A percentile compares a stretch with the other conserved stretches of the same genome.
These are phyloP conservation scores for Peromyscus californicus DNA, from an alignment of 2,113 vertebrate species.

Conservation along the genomic window DNA sequence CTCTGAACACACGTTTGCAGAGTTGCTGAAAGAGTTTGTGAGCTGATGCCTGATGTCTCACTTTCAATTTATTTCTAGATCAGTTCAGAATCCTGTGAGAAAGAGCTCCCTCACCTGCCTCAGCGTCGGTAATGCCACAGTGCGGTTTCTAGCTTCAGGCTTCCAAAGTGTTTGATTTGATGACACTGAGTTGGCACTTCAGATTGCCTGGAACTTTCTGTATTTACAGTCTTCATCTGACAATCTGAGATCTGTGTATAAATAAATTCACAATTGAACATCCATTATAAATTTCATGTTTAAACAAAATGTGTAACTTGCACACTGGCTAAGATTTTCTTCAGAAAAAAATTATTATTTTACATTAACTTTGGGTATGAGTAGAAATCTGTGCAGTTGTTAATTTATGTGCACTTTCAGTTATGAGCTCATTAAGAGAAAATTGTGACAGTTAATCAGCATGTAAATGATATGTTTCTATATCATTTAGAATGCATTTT, in stretches of 20 bases:
- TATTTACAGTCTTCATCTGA: slow-evolving; percentile 50
- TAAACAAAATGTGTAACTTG: slow-evolving; percentile 64
- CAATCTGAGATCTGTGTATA: slow-evolving; percentile 48
- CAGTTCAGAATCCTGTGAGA: slow-evolving; percentile 61
- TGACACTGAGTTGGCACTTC: background rate
- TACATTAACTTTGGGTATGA: background rate
- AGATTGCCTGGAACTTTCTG: slow-evolving; percentile 43
- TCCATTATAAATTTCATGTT: slow-evolving; percentile 40
- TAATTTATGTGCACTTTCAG: slow-evolving; percentile 68
- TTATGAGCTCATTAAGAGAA: slow-evolving; percentile 58
- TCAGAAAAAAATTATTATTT: slow-evolving; percentile 64
- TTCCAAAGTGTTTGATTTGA: slow-evolving; percentile 37
- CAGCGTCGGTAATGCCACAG: slow-evolving; percentile 57
- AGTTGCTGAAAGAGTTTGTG: background rate
- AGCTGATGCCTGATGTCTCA: background rate
- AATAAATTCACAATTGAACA: slow-evolving; percentile 71
- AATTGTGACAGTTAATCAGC: slow-evolving; percentile 71
- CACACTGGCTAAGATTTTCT: slow-evolving; percentile 29
- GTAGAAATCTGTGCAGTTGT: slow-evolving; percentile 15
- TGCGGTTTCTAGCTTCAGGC: background rate
- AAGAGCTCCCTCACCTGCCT: slow-evolving; percentile 84
- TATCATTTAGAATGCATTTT: slow-evolving; percentile 68
- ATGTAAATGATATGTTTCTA: slow-evolving; percentile 53
- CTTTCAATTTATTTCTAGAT: background rate
- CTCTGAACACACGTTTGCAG: background rate